Percentiles rank a stretch among this genome's conserved stretches.
These are phyloP conservation scores for Ochropleura plecta DNA, from an alignment of 2,888 invertebrate genomes.

Conservation along the genomic window DNA sequence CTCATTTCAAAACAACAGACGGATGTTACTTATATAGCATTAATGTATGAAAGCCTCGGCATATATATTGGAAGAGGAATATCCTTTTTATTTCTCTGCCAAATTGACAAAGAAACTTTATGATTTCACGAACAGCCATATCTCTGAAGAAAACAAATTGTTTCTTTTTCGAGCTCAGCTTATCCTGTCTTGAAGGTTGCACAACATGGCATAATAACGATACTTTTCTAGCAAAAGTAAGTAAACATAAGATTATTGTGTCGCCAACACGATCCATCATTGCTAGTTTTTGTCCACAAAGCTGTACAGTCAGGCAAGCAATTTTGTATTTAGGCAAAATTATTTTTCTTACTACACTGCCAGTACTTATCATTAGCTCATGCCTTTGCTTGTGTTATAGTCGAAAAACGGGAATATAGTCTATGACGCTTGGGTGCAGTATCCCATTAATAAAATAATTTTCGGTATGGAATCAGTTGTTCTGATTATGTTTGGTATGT, in stretches of 20 bases:
- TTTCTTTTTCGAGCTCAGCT: conserved; percentile 35
- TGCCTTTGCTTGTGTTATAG: not conserved
- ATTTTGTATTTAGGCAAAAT: not conserved
- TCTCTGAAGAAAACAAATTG: conserved; percentile 32
- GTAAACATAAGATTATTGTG: conserved; percentile 56
- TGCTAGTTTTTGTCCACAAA: conserved; percentile 70
- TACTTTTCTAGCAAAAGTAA: conserved; percentile 43
- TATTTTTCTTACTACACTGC: not conserved
- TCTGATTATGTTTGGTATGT: no score
- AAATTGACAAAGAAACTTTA: conserved; percentile 15
- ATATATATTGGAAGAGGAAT: not conserved
- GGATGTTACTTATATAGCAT: not conserved
- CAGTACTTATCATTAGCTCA: not conserved
- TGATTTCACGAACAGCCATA: conserved; percentile 8
- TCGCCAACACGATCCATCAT: conserved; percentile 70
- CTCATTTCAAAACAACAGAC: not conserved
- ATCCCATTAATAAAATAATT: no score
- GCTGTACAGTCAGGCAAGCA: conserved; percentile 40
- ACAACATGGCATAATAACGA: conserved; percentile 28
- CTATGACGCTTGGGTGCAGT: no score
- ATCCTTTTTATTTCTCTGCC: not conserved
- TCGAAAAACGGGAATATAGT: not conserved
- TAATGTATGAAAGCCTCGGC: not conserved
- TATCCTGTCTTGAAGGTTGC: conserved; percentile 36
- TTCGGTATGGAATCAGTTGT: no score